phyloP scores from a whole-genome alignment of 2,888 invertebrate species.

The Nipponacmea schrenckii region DNA sequence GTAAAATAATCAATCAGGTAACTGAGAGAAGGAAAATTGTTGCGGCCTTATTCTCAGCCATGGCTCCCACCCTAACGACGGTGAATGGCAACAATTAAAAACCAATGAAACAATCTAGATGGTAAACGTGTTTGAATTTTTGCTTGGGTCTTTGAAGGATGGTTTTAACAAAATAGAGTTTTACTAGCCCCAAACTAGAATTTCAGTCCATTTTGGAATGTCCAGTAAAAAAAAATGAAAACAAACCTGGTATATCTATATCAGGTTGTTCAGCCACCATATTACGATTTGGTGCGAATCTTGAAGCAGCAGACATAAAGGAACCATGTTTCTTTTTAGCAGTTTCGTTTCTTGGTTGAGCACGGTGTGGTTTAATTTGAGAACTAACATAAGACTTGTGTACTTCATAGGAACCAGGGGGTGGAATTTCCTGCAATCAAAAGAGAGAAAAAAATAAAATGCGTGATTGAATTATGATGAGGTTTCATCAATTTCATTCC shows the following conservation, averaged over 20 bases:
- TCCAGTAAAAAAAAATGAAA: neutral
- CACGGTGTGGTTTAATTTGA: constrained; percentile 44
- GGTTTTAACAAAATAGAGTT: too few relatives aligned
- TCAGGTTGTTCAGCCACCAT: constrained; percentile 47
- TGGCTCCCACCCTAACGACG: too few relatives aligned
- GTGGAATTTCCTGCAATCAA: constrained; percentile 58
- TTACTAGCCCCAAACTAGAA: too few relatives aligned
- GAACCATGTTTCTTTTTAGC: constrained; percentile 61
- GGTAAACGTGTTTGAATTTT: too few relatives aligned
- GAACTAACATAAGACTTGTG: constrained; percentile 53
- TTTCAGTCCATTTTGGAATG: too few relatives aligned
- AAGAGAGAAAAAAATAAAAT: constrained; percentile 7
- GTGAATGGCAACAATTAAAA: too few relatives aligned
- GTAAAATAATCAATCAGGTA: too few relatives aligned
- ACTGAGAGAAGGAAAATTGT: too few relatives aligned
- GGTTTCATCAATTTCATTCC: too few relatives aligned
- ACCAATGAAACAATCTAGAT: too few relatives aligned
- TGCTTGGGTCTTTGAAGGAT: too few relatives aligned
- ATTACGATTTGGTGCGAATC: constrained; percentile 63
- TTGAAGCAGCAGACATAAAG: constrained; percentile 61
- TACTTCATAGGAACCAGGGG: constrained; percentile 65
- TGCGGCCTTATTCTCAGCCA: too few relatives aligned
- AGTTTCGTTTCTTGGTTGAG: constrained; percentile 57
- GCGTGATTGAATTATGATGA: neutral
- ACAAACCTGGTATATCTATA: constrained; percentile 59